These are phyloP conservation scores for Meloidogyne hapla DNA, from an alignment of 1,140 invertebrate genomes.

Conservation along the genomic window DNA sequence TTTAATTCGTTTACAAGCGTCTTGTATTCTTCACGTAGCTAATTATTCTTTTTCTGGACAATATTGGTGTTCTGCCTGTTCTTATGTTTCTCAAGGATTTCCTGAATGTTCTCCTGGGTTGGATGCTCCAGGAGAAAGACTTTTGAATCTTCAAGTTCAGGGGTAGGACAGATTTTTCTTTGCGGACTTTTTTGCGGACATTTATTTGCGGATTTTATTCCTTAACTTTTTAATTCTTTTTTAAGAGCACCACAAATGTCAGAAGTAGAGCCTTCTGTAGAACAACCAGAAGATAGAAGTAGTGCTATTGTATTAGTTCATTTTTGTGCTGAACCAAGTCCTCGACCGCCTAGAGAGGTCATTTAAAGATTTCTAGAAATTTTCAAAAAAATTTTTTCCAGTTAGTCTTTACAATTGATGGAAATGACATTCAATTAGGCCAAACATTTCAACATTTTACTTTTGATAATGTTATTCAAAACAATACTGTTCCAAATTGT, in stretches of 20 bases:
- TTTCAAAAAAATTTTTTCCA: not conserved
- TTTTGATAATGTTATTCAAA: slow-evolving; percentile 58
- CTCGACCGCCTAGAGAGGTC: slow-evolving; percentile 55
- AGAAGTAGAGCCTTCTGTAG: slow-evolving; percentile 55
- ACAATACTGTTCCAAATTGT: slow-evolving; percentile 61
- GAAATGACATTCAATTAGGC: slow-evolving; percentile 61
- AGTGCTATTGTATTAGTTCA: slow-evolving; percentile 58
- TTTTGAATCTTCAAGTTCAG: slow-evolving; percentile 59
- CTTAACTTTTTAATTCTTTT: too few relatives aligned
- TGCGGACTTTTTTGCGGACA: too few relatives aligned
- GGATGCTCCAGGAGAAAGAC: slow-evolving; percentile 44
- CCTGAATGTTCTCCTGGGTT: slow-evolving; percentile 58
- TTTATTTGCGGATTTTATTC: too few relatives aligned
- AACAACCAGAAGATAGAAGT: slow-evolving; percentile 49
- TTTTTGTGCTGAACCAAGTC: slow-evolving; percentile 61
- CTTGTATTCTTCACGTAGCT: slow-evolving; percentile 53
- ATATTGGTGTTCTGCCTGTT: slow-evolving; percentile 64
- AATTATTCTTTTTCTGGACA: slow-evolving; percentile 63
- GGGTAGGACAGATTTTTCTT: too few relatives aligned
- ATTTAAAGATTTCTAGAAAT: not conserved
- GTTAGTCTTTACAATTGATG: slow-evolving; percentile 58
- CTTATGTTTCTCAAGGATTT: slow-evolving; percentile 58
- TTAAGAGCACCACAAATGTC: slow-evolving; percentile 40
- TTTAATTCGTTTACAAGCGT: slow-evolving; percentile 34
- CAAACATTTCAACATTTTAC: slow-evolving; percentile 61